phyloP scores from a whole-genome alignment of 2,797 vertebrate genomes.

The Sebastes hubbsi region DNA sequence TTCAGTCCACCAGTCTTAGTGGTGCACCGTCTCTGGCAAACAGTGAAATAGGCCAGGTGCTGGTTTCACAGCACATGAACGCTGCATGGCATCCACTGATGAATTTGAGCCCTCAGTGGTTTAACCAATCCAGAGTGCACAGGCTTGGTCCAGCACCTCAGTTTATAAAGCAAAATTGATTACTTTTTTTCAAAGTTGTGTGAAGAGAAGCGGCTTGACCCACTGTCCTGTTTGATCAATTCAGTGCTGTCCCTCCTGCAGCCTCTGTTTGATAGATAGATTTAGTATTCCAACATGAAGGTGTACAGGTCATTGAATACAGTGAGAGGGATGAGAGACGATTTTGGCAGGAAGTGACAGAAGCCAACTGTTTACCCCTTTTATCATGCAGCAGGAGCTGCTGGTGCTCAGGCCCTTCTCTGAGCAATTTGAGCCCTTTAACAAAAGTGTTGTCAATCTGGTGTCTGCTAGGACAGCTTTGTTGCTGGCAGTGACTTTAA shows the following conservation, averaged over 20 bases:
- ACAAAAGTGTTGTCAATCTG: conserved; percentile 23
- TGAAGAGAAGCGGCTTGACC: neutral
- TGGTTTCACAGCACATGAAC: conserved; percentile 23
- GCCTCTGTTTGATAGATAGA: neutral
- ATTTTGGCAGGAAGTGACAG: neutral
- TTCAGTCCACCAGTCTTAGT: neutral
- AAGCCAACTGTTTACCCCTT: neutral
- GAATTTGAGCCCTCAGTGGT: neutral
- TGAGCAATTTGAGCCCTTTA: conserved; percentile 25
- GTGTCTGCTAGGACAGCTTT: conserved; percentile 15
- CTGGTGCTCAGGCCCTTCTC: conserved; percentile 7
- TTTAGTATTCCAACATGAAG: neutral
- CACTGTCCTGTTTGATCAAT: neutral
- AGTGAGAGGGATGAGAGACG: neutral
- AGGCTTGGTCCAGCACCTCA: neutral
- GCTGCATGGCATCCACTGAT: neutral
- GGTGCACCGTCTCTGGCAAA: neutral
- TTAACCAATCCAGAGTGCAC: neutral
- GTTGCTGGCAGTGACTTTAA: conserved; percentile 11
- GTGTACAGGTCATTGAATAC: neutral
- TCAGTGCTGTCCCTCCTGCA: neutral
- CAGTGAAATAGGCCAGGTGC: conserved; percentile 2
- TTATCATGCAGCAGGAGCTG: conserved; percentile 4
- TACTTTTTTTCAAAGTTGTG: neutral
- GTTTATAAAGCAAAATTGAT: neutral